phyloP scores from a whole-genome alignment of 2,797 vertebrate species.

The Esox masquinongy region DNA sequence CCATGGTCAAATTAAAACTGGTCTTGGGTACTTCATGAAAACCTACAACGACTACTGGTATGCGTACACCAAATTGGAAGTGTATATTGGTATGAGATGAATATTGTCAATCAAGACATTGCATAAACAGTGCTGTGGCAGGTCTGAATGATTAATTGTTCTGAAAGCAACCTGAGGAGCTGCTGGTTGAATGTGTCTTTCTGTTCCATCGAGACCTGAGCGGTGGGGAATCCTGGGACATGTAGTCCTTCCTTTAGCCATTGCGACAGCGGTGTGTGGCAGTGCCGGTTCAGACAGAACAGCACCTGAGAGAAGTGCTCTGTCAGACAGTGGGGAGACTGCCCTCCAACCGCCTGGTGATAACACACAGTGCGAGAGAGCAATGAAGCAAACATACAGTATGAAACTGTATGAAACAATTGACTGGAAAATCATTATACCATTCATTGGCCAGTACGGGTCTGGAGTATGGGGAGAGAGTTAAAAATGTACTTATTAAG shows the following conservation, averaged over 20 bases:
- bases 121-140: too few relatives aligned
- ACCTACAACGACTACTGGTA: too few relatives aligned
- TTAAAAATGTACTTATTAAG: background rate
- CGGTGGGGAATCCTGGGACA: constrained; percentile 86
- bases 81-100: too few relatives aligned
- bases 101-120: too few relatives aligned
- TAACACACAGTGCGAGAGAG: background rate
- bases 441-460: background rate
- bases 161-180: constrained; percentile 84
- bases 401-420: constrained; percentile 48
- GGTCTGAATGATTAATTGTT: background rate
- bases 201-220: constrained; percentile 85
- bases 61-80: too few relatives aligned
- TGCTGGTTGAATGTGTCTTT: constrained; percentile 93
- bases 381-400: background rate
- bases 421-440: background rate
- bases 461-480: too few relatives aligned
- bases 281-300: constrained; percentile 73
- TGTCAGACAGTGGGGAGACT: background rate
- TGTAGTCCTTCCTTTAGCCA: constrained; percentile 92
- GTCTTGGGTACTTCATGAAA: too few relatives aligned
- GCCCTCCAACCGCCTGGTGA: background rate
- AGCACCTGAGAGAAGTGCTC: constrained; percentile 10
- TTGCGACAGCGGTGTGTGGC: constrained; percentile 83
- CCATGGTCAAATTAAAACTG: too few relatives aligned